These are phyloP conservation scores for Vidua chalybeata DNA, from an alignment of 2,113 vertebrate genomes.

Conservation along the genomic window DNA sequence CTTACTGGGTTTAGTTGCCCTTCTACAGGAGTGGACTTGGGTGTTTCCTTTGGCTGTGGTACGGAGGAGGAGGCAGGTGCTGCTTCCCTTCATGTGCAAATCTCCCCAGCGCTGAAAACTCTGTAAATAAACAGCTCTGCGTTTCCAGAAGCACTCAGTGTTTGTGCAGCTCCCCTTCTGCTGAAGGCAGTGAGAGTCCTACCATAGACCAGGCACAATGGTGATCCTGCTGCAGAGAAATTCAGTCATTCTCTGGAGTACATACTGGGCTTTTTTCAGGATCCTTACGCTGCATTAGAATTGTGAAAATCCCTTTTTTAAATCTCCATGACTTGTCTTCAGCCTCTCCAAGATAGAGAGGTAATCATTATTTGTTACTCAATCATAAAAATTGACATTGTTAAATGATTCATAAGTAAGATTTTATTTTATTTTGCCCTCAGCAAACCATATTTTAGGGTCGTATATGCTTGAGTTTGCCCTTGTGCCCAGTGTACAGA, in stretches of 20 bases:
- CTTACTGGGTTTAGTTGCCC: not conserved
- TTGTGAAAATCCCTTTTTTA: not conserved
- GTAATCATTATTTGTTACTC: not conserved
- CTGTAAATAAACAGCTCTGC: not conserved
- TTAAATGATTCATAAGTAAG: not conserved
- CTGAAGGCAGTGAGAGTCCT: not conserved
- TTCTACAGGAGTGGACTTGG: too few relatives aligned
- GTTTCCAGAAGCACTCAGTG: not conserved
- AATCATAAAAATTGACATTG: not conserved
- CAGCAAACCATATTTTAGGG: accelerated
- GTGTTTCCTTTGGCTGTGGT: not conserved
- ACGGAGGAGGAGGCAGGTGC: not conserved
- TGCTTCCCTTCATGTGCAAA: not conserved
- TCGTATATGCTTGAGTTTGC: not conserved
- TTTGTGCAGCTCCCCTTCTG: not conserved
- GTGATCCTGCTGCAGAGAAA: not conserved
- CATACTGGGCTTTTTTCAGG: accelerated
- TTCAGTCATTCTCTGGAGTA: not conserved
- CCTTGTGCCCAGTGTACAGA: not conserved
- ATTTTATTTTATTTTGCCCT: not conserved
- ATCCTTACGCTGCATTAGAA: not conserved
- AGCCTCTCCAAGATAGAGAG: not conserved
- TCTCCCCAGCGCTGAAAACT: not conserved
- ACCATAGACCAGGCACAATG: not conserved
- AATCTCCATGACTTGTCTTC: not conserved